Base-by-base conservation (phyloP, 1,140 invertebrate species). In the Tribolium madens region DNA sequence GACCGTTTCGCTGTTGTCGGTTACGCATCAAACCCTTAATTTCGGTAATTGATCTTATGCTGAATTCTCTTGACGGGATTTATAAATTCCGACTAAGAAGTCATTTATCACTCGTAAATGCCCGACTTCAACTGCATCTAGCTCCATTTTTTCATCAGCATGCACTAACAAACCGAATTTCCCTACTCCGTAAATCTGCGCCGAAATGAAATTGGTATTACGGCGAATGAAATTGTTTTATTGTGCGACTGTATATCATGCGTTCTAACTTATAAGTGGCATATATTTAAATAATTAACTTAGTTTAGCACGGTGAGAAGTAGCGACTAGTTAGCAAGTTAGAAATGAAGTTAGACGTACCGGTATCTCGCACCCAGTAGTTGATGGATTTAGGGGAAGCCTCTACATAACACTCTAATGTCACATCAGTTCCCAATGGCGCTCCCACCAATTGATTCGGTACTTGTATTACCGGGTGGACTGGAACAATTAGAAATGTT, bases 371-470 rank as follows among this genome's bases (percentile, higher is more conserved):
- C 81, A 92, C 90, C 96, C 95, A 97, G 85, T 94, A 95, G 88
- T 95, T 96, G 87, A 96, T 94, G 76, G 94, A 93, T 86, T 92
- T 94, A 4, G 96, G 96, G 71, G 91, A 96, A 5, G 96, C 95
- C 84, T 97, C 95, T 17, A 97, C 94, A 83, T 92, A 91, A 86
- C 96, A 98, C 87, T 97, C 95, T 68, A 97, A 88, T 9, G 92
- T 92, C 72, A 97, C 94, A 85, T 96, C 93, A 76, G 93, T 95
- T 52, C 93, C 92, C 64, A 95, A 86, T n/a, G 94, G 94, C 50
- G 94, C 95, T 6, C 94, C 94, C 26, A 96, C 92, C 83, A 96
- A 88, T 88, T 96, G 94, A 89, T 95, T 96, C 33, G 94, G 94
- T 68, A 96, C 94, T 87, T 94, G 92, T 83, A 96, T 95, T 78